Conservation (phyloP, 2,797 vertebrate species). For the Argyrosomus regius region DNA sequence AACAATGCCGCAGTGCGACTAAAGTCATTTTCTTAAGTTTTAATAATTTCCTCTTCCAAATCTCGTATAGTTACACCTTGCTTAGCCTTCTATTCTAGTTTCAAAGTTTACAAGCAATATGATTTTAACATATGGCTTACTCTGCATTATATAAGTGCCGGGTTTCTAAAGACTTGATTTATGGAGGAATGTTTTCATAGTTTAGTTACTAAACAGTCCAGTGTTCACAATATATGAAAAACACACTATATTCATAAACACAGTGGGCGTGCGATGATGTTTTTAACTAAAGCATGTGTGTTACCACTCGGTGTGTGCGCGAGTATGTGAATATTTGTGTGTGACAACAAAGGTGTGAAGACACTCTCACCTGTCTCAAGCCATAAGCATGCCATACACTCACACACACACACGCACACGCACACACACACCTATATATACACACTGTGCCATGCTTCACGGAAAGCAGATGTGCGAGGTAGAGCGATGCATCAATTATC, state of each 20-base stretch:
- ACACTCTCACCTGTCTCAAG: constrained; percentile 69
- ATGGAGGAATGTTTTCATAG: not conserved
- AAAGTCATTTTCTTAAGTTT: too few species aligned
- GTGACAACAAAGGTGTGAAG: constrained; percentile 62
- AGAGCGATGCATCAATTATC: constrained; percentile 76
- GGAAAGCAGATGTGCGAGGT: constrained; percentile 73
- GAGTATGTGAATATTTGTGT: not conserved
- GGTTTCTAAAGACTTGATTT: not conserved
- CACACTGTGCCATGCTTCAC: constrained; percentile 46
- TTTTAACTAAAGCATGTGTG: constrained; percentile 5
- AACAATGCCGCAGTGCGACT: too few species aligned
- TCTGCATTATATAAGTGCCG: not conserved
- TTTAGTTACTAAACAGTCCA: too few species aligned
- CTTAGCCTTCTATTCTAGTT: too few species aligned
- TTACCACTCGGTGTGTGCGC: constrained; percentile 8
- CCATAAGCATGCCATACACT: constrained; percentile 31
- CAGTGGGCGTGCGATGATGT: not conserved
- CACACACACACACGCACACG: not conserved
- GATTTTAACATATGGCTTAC: not conserved
- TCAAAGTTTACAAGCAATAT: not conserved
- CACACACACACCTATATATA: constrained; percentile 20
- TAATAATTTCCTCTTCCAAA: too few species aligned
- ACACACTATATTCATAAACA: constrained; percentile 15
- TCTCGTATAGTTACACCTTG: too few species aligned
- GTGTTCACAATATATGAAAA: not conserved